phyloP scores from a whole-genome alignment of 1,140 invertebrate genomes.

The Sycophila sp. region DNA sequence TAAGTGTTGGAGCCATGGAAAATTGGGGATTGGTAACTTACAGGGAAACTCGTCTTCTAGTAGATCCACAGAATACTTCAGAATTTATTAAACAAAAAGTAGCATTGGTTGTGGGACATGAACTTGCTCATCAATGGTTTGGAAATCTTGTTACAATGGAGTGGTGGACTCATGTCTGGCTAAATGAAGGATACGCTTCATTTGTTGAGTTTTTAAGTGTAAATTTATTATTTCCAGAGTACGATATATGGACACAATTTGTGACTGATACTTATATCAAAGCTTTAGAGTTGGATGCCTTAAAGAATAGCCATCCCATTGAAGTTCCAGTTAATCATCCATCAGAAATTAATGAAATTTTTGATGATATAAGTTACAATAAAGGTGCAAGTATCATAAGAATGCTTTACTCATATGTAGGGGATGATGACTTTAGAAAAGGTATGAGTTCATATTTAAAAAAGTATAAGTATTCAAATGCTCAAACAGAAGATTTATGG shows the following conservation, averaged over 20 bases:
- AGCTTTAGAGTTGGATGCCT: constrained; percentile 87
- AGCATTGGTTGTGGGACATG: constrained; percentile 87
- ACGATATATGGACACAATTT: constrained; percentile 94
- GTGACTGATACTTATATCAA: constrained; percentile 84
- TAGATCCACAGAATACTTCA: constrained; percentile 87
- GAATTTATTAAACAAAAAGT: constrained; percentile 86
- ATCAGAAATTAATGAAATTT: constrained; percentile 93
- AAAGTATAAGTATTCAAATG: constrained; percentile 87
- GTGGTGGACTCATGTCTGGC: constrained; percentile 86
- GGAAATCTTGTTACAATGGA: constrained; percentile 93
- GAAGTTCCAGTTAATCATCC: constrained; percentile 90
- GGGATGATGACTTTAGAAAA: constrained; percentile 90
- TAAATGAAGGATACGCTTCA: constrained; percentile 94
- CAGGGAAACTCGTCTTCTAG: constrained; percentile 84
- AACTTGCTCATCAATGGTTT: constrained; percentile 92
- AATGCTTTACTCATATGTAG: constrained; percentile 97
- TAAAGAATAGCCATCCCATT: constrained; percentile 92
- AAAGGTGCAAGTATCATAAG: constrained; percentile 94
- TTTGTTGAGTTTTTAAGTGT: constrained; percentile 91
- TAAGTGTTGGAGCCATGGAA: constrained; percentile 93
- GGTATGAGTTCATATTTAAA: constrained; percentile 95
- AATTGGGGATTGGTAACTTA: constrained; percentile 93
- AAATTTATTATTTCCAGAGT: constrained; percentile 88
- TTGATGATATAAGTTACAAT: constrained; percentile 94
- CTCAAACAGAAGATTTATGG: constrained; percentile 96